These are phyloP conservation scores for Dryomyza anilis DNA, from an alignment of 2,888 invertebrate species.

Conservation along the genomic window DNA sequence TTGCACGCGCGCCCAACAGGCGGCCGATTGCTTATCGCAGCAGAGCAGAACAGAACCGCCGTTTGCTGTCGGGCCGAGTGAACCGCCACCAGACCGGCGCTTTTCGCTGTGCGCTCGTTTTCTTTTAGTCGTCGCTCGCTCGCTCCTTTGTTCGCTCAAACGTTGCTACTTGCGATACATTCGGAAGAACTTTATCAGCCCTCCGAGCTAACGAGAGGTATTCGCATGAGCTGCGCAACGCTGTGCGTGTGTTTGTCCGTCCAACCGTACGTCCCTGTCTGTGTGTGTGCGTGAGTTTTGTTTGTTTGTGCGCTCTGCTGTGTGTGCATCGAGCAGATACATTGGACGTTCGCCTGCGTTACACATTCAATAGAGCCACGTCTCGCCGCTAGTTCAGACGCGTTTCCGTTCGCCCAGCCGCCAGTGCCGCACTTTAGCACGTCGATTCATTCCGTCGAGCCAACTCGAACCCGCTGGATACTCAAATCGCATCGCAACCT, in stretches of 20 bases:
- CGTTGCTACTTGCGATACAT: constrained; percentile 34
- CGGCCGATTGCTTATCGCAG: too few species aligned
- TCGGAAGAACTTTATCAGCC: too few species aligned
- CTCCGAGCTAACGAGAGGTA: constrained; percentile 29
- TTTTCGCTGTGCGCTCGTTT: too few species aligned
- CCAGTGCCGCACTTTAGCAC: background rate
- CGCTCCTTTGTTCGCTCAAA: constrained; percentile 1
- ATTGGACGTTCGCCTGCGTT: constrained; percentile 16
- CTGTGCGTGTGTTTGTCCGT: background rate
- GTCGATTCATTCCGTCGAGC: constrained; percentile 14
- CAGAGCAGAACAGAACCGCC: too few species aligned
- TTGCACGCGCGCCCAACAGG: background rate
- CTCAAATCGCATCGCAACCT: constrained; percentile 42
- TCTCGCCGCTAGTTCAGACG: constrained; percentile 55
- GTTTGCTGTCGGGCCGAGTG: too few species aligned
- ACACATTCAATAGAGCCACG: constrained; percentile 44
- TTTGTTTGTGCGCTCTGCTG: constrained; percentile 32
- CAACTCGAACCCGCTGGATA: constrained; percentile 22
- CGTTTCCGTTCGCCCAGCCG: constrained; percentile 32
- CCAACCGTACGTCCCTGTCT: background rate
- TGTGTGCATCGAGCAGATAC: constrained; percentile 46
- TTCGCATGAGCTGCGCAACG: constrained; percentile 30
- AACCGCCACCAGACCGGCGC: too few species aligned
- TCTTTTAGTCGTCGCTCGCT: background rate
- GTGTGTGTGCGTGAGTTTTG: constrained; percentile 29